Base-by-base conservation (phyloP, 2,888 invertebrate genomes). In the Phytoseiulus persimilis region DNA sequence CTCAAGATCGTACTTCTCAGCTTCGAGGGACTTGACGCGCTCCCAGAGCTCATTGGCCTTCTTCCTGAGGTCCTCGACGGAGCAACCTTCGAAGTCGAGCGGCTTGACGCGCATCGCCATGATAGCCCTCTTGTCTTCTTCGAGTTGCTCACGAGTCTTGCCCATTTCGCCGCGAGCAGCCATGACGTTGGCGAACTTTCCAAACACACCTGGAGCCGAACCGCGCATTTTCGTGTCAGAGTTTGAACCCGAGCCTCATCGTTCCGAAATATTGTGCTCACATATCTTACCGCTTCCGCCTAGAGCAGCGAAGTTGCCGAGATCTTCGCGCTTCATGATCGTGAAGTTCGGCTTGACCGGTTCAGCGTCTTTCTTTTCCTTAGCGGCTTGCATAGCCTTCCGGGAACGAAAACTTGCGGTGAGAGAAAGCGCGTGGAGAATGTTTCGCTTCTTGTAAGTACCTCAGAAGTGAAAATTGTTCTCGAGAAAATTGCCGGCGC, bases 131-230 rank as follows among this genome's bases (percentile, higher is more conserved):
- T 99, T 99, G 94, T 99, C 98, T 93, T 98, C 98, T 93, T 98
- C 99, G 93, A 99, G 94, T 94, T 99, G 99, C 94, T 99, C 99
- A 94, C 98, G 98, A 94, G 99, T 98, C 95, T 99, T 99, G 95
- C 96, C 97, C 94, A 98, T 96, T 94, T 99, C 99, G 92, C 97
- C 94, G 93, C 97, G 97, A 92, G 98, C 97, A 92, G 96, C 96
- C 93, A 95, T 95, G 91, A 97, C 95, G 94, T 96, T 87, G 33
- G 87, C 87, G n/a, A 87, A 87, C 39, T 87, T 87, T 0, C 87
- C 87, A 31, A 87, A 87, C 32, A 87, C 87, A 33, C 87, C 87
- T 87, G 32, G n/a, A 28, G 96, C 93, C 92, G 93, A 92, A 92
- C 2, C 28, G 11, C 5, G 5, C 14, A 14, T 91, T 90, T 91